These are phyloP conservation scores for Cyanistes caeruleus DNA, from an alignment of 2,113 vertebrate species.

Conservation along the genomic window DNA sequence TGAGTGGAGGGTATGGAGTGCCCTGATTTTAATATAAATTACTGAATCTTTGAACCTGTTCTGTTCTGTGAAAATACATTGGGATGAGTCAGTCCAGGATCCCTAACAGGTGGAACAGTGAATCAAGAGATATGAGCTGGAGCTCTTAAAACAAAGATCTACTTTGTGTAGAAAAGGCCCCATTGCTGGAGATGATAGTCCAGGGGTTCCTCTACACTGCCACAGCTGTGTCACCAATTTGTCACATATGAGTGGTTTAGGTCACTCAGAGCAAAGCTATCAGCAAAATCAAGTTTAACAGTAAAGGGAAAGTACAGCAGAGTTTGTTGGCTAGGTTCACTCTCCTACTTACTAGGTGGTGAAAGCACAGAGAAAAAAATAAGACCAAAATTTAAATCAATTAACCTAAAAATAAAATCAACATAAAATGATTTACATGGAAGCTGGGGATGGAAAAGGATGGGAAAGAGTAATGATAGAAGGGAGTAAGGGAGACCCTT, in stretches of 20 bases:
- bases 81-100: background rate
- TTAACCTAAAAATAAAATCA: background rate
- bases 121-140: background rate
- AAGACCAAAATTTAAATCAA: background rate
- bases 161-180: background rate
- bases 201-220: background rate
- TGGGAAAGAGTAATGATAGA: background rate
- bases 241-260: background rate
- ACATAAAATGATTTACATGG: rapidly evolving
- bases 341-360: background rate
- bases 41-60: background rate
- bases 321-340: background rate
- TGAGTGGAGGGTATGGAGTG: background rate
- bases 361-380: background rate
- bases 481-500: background rate
- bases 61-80: background rate
- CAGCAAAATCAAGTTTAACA: background rate
- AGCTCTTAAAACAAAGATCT: background rate
- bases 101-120: background rate
- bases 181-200: rapidly evolving
- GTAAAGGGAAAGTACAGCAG: background rate
- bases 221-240: background rate
- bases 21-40: background rate
- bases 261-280: background rate
- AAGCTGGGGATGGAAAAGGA: background rate